These are phyloP conservation scores for Orbicella faveolata DNA, from an alignment of 64 coral and sea anemone species.

Conservation along the genomic window DNA sequence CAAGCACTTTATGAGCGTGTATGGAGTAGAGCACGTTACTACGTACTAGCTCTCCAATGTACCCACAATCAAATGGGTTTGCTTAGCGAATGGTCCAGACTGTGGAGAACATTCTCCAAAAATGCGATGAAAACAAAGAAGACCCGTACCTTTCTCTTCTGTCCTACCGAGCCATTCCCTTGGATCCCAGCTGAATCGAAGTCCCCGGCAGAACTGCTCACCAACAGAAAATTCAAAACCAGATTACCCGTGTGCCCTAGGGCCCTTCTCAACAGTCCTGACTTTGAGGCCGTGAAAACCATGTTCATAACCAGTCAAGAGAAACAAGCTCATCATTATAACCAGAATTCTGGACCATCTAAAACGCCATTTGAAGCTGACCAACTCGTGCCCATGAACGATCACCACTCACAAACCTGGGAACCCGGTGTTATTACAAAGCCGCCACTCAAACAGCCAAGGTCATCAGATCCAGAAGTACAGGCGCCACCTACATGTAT, in stretches of 20 bases:
- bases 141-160: too few relatives aligned
- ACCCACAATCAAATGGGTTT: neutral
- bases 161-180: neutral
- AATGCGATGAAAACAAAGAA: too few relatives aligned
- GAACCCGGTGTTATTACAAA: neutral
- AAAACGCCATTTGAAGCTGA: neutral
- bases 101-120: too few relatives aligned
- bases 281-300: too few relatives aligned
- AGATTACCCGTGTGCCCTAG: neutral
- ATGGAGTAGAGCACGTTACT: too few relatives aligned
- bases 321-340: too few relatives aligned
- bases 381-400: neutral
- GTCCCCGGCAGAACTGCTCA: neutral
- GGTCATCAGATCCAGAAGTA: conserved; percentile 2
- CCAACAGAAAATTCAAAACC: too few relatives aligned
- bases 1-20: too few relatives aligned
- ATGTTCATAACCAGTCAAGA: too few relatives aligned
- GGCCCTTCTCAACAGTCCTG: too few relatives aligned
- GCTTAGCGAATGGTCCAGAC: neutral
- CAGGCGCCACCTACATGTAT: conserved; percentile 15
- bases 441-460: too few relatives aligned
- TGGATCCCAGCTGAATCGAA: neutral
- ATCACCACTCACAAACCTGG: conserved; percentile 35
- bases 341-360: neutral
- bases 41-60: too few relatives aligned